Conservation (phyloP, 2,113 vertebrate species). For the Antidorcas marsupialis region DNA sequence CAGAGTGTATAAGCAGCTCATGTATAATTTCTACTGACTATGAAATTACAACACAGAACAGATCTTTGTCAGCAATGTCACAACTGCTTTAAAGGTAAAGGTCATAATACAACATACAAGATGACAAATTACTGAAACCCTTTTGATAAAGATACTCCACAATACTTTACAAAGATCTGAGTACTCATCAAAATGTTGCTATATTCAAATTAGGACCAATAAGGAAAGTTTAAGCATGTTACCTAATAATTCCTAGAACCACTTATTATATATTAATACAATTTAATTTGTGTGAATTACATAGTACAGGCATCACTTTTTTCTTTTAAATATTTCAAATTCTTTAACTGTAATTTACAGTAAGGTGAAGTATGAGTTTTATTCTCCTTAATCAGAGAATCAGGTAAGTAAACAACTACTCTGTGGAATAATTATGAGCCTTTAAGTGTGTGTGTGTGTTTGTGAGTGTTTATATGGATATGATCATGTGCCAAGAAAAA, state of each 20-base stretch:
- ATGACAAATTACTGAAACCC: background rate
- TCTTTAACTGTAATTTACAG: background rate
- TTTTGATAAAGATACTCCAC: background rate
- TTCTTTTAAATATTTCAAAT: background rate
- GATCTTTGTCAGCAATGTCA: background rate
- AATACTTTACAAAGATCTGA: background rate
- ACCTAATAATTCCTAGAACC: background rate
- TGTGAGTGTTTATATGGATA: background rate
- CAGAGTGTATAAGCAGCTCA: background rate
- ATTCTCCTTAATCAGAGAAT: background rate
- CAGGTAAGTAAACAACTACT: background rate
- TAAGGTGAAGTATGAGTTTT: background rate
- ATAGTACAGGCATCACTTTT: background rate
- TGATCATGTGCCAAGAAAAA: background rate
- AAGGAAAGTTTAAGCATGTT: background rate
- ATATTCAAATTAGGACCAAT: background rate
- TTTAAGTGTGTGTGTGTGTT: background rate
- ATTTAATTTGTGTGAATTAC: slow-evolving; percentile 1
- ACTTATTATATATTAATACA: background rate
- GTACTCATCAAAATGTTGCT: background rate
- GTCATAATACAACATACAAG: background rate
- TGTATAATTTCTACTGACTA: slow-evolving; percentile 28
- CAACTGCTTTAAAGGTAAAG: background rate
- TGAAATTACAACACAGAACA: background rate
- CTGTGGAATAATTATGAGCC: background rate